phyloP scores from a whole-genome alignment of 2,113 vertebrate species.

The Neogale vison region DNA sequence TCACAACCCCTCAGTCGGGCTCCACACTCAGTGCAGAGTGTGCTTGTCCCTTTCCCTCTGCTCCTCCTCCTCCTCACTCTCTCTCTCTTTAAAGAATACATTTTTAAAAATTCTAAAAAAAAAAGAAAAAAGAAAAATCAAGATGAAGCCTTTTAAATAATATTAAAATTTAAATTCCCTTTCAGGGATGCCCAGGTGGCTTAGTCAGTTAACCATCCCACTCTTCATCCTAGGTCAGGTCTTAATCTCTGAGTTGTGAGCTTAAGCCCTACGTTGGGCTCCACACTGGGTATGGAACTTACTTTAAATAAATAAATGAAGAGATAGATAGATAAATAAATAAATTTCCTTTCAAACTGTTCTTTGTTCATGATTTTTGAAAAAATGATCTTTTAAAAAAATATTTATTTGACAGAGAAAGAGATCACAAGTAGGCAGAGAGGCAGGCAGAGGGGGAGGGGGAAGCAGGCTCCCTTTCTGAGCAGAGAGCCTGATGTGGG shows the following conservation, averaged over 20 bases:
- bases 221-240: background rate
- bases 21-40: background rate
- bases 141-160: slow-evolving; percentile 14
- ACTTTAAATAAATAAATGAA: background rate
- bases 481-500: too few relatives aligned
- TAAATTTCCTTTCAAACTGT: background rate
- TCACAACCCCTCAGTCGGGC: background rate
- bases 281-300: background rate
- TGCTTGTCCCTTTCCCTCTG: background rate
- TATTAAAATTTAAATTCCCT: background rate
- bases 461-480: too few relatives aligned
- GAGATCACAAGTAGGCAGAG: too few relatives aligned
- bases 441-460: too few relatives aligned
- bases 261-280: background rate
- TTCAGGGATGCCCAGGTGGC: background rate
- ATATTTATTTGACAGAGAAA: too few relatives aligned
- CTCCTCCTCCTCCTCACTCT: background rate
- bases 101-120: background rate
- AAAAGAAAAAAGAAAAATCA: background rate
- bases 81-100: background rate
- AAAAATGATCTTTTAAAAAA: background rate
- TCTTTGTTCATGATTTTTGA: background rate
- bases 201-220: background rate
- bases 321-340: background rate
- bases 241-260: background rate